phyloP scores from a whole-genome alignment of 2,888 invertebrate genomes.

The Strigamia maritima region DNA sequence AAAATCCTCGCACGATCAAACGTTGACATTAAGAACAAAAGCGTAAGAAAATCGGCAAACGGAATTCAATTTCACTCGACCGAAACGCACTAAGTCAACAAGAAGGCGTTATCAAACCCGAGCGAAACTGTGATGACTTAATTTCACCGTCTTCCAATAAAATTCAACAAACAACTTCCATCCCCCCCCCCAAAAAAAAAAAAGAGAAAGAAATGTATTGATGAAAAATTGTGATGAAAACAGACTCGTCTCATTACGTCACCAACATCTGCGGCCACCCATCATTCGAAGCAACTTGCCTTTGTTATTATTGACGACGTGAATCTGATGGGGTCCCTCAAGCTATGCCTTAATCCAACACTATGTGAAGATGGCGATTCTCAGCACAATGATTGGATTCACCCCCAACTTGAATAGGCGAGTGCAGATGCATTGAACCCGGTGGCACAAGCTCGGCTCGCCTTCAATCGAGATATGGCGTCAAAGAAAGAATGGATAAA shows the following conservation, averaged over 20 bases:
- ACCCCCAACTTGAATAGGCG: background rate
- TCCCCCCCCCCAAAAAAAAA: background rate
- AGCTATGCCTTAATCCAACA: background rate
- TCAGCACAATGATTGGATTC: background rate
- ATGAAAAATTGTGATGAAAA: background rate
- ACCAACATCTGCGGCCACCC: background rate
- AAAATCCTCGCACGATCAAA: too few relatives aligned
- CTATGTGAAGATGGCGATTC: background rate
- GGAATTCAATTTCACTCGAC: background rate
- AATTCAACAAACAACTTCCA: background rate
- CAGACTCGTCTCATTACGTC: background rate
- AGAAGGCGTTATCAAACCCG: background rate
- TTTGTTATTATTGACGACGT: background rate
- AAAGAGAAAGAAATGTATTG: background rate
- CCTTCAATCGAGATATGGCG: too few relatives aligned
- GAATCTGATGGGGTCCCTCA: background rate
- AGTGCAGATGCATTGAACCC: background rate
- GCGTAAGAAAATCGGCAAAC: background rate
- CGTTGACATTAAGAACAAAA: background rate
- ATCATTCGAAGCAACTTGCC: background rate
- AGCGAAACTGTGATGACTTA: background rate
- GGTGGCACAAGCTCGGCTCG: background rate
- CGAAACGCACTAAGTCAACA: background rate
- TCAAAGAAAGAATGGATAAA: background rate
- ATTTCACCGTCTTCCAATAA: background rate